Percentiles rank a stretch among this genome's conserved stretches.
phyloP scores from a whole-genome alignment of 2,113 vertebrate species.

The Ellobius talpinus region DNA sequence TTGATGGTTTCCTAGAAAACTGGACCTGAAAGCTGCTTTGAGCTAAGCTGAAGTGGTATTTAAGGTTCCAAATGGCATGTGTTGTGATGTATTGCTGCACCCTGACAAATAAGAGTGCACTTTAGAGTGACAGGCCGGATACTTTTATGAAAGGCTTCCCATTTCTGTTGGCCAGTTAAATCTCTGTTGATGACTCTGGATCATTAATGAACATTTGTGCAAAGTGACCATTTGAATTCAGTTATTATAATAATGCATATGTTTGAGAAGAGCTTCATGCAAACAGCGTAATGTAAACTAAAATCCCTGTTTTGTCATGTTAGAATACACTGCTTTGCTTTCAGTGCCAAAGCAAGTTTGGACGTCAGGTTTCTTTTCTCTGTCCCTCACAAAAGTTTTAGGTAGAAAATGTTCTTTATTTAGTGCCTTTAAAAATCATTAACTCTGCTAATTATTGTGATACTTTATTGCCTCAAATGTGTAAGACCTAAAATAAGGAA shows the following conservation, averaged over 20 bases:
- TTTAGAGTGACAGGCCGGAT: conserved; percentile 80
- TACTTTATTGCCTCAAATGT: conserved; percentile 48
- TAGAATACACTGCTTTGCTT: conserved; percentile 54
- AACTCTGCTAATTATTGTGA: conserved; percentile 30
- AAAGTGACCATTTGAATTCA: conserved; percentile 79
- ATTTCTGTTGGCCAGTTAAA: conserved; percentile 83
- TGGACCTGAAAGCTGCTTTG: conserved; percentile 82
- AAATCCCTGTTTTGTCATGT: conserved; percentile 53
- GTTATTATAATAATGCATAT: conserved; percentile 71
- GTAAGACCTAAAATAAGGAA: conserved; percentile 37
- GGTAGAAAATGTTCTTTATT: conserved; percentile 12
- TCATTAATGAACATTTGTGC: conserved; percentile 82
- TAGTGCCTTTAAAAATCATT: conserved; percentile 51
- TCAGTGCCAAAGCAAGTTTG: conserved; percentile 51
- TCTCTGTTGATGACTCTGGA: conserved; percentile 80
- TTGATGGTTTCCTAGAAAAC: conserved; percentile 85
- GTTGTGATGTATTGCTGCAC: conserved; percentile 66
- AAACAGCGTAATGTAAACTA: conserved; percentile 56
- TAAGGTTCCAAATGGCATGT: conserved; percentile 79
- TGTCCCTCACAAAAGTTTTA: conserved; percentile 55
- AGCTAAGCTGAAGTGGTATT: conserved; percentile 81
- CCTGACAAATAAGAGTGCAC: conserved; percentile 83
- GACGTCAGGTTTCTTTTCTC: conserved; percentile 35
- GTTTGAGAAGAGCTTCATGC: conserved; percentile 54
- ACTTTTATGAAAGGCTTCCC: conserved; percentile 75